These are phyloP conservation scores for Protosalanx chinensis DNA, from an alignment of 2,797 vertebrate species.

Conservation along the genomic window DNA sequence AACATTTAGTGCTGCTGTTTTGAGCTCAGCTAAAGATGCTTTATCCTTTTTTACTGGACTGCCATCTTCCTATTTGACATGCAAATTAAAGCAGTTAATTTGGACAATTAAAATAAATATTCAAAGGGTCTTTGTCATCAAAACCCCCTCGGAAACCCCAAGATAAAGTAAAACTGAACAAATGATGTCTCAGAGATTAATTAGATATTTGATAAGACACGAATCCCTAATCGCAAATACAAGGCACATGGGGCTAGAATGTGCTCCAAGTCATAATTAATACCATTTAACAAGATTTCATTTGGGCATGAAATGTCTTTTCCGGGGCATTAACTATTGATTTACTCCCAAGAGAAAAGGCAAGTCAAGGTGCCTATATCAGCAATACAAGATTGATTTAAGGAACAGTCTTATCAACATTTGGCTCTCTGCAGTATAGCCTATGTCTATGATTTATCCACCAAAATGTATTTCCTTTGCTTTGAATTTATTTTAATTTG, in stretches of 20 bases:
- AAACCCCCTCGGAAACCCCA: slow-evolving; percentile 88
- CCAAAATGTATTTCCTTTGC: slow-evolving; percentile 4
- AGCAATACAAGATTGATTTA: slow-evolving; percentile 42
- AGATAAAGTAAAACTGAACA: slow-evolving; percentile 97
- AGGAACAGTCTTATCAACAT: slow-evolving; percentile 22
- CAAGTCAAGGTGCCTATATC: slow-evolving; percentile 46
- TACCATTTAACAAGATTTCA: slow-evolving; percentile 99
- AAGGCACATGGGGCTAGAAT: slow-evolving; percentile 96
- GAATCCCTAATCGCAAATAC: slow-evolving; percentile 99
- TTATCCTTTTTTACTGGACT: slow-evolving; percentile 83
- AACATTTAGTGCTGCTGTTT: slow-evolving; percentile 89
- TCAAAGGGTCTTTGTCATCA: slow-evolving; percentile 94
- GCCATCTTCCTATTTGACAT: slow-evolving; percentile 89
- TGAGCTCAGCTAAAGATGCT: slow-evolving; percentile 80
- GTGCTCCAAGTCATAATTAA: slow-evolving; percentile 99
- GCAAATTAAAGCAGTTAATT: slow-evolving; percentile 99
- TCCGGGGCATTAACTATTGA: slow-evolving; percentile 94
- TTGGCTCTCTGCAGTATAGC: slow-evolving; percentile 8
- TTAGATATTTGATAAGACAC: slow-evolving; percentile 99
- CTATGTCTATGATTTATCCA: not conserved
- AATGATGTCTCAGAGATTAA: slow-evolving; percentile 99
- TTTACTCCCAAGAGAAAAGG: slow-evolving; percentile 80
- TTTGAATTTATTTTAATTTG: slow-evolving; percentile 9
- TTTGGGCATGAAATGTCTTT: slow-evolving; percentile 98
- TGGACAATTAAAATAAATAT: slow-evolving; percentile 99